phyloP scores from a whole-genome alignment of 2,797 vertebrate genomes.

The Naso thynnoides region DNA sequence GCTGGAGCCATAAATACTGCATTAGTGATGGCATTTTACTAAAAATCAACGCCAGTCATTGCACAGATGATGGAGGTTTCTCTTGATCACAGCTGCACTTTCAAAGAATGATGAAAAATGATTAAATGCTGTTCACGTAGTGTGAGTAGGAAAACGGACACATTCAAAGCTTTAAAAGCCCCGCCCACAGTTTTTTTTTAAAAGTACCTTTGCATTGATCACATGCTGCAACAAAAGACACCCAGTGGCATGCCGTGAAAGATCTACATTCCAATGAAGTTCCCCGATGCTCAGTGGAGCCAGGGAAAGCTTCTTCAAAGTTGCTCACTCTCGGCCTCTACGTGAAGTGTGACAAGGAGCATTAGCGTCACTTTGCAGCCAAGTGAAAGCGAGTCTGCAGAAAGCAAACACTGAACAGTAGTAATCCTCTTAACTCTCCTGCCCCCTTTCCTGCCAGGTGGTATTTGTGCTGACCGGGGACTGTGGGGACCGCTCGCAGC shows the following conservation, averaged over 20 bases:
- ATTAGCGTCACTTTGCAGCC: conserved; percentile 51
- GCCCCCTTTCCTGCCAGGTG: conserved; percentile 83
- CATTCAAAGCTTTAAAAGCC: conserved; percentile 2
- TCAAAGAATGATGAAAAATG: not conserved
- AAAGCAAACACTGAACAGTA: conserved; percentile 48
- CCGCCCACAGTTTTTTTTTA: conserved; percentile 1
- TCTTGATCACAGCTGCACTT: not conserved
- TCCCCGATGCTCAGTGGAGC: conserved; percentile 31
- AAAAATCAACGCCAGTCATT: not conserved
- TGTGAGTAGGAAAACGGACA: not conserved
- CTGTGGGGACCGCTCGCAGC: conserved; percentile 94
- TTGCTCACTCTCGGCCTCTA: conserved; percentile 21
- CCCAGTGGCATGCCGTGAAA: conserved; percentile 39
- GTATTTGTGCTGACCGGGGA: conserved; percentile 97
- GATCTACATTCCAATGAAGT: conserved; percentile 51
- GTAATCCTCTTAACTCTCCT: conserved; percentile 60
- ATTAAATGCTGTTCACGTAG: not conserved
- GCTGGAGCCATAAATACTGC: not conserved
- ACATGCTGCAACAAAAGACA: conserved; percentile 34
- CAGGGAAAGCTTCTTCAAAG: conserved; percentile 37
- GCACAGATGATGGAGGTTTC: not conserved
- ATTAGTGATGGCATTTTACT: not conserved
- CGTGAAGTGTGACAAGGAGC: conserved; percentile 47
- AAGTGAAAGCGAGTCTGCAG: conserved; percentile 25
- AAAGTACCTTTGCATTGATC: conserved; percentile 42